phyloP scores from a whole-genome alignment of 1,140 invertebrate species.

The Drosophila teissieri region DNA sequence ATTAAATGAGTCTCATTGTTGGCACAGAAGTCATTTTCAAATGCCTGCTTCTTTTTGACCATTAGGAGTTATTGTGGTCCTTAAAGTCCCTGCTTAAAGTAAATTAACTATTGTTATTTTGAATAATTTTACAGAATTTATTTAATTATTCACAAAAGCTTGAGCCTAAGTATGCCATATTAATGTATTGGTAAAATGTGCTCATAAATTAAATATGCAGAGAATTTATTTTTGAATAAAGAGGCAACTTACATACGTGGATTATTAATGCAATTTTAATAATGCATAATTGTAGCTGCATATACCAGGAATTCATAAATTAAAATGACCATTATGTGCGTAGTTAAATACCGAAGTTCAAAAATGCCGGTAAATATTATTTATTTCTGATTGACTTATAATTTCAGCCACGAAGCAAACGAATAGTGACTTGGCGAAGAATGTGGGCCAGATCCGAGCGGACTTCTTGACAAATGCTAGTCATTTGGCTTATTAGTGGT shows the following conservation, averaged over 20 bases:
- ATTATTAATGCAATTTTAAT: too few species aligned
- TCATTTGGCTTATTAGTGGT: constrained; percentile 80
- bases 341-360: background rate
- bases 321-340: too few species aligned
- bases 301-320: too few species aligned
- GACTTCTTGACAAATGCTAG: constrained; percentile 66
- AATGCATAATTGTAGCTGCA: too few species aligned
- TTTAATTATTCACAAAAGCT: too few species aligned
- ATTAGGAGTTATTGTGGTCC: background rate
- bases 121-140: too few species aligned
- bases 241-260: too few species aligned
- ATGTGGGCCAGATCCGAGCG: constrained; percentile 5
- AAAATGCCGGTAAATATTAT: constrained; percentile 3
- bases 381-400: constrained; percentile 15
- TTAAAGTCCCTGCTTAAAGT: background rate
- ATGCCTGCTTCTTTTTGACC: background rate
- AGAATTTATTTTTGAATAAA: too few species aligned
- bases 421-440: background rate
- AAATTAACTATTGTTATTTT: background rate
- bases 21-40: constrained; percentile 25
- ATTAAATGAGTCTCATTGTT: constrained; percentile 66
- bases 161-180: too few species aligned
- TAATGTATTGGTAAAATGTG: too few species aligned
- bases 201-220: too few species aligned
- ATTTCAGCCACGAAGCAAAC: background rate